A percentile compares a stretch with the other conserved stretches of the same genome.
Evolutionary conservation across 2,888 invertebrate genomes (phyloP).

Genomic region (Yponomeuta sedellus): DNA sequence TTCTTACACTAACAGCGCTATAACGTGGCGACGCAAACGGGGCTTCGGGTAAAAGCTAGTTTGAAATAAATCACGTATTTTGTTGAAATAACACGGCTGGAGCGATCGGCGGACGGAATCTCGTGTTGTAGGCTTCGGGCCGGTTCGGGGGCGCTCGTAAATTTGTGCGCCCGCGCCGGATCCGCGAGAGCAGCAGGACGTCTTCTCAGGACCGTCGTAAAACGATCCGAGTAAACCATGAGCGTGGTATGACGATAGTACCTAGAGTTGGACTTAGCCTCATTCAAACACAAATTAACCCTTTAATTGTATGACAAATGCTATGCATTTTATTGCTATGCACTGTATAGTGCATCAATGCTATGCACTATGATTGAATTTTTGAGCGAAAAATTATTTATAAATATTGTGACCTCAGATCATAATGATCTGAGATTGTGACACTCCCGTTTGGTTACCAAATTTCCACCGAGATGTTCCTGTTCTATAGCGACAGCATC

Average conservation of each 20-base stretch:
- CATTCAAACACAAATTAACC: no score
- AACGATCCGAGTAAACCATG: neutral
- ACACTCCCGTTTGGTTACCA: no score
- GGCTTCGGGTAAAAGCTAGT: slow-evolving; percentile 21
- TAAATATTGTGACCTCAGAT: no score
- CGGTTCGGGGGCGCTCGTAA: slow-evolving; percentile 63
- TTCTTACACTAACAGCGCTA: neutral
- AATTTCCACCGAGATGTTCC: no score
- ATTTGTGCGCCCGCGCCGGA: slow-evolving; percentile 51
- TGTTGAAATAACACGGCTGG: slow-evolving; percentile 68
- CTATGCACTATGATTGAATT: no score
- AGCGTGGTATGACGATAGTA: neutral
- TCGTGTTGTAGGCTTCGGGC: slow-evolving; percentile 47
- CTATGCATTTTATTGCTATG: no score
- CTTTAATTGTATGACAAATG: no score
- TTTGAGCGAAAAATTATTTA: no score
- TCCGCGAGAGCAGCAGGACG: slow-evolving; percentile 1
- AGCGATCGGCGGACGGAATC: slow-evolving; percentile 52
- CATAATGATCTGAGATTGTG: no score
- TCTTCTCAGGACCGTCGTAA: neutral
- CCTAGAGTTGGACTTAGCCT: no score
- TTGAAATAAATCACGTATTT: slow-evolving; percentile 72
- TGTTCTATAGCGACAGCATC: no score
- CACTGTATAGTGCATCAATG: no score
- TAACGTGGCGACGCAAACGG: neutral